These are phyloP conservation scores for Drosophila nr. perissopoda DNA, from an alignment of 2,888 invertebrate genomes.

Conservation along the genomic window DNA sequence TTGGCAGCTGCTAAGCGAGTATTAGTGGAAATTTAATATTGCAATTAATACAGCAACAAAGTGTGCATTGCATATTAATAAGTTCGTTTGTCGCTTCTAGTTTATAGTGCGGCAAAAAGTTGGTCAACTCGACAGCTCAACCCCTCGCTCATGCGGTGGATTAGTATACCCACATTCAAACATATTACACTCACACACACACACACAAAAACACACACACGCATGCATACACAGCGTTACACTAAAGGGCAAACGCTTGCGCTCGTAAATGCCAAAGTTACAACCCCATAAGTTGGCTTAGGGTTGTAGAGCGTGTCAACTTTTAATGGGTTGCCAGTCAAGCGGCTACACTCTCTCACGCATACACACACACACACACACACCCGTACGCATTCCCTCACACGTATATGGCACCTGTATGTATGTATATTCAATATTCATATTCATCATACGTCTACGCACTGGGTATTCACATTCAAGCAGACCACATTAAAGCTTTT, in stretches of 20 bases:
- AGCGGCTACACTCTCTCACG: constrained; percentile 29
- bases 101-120: constrained; percentile 62
- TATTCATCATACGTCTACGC: constrained; percentile 52
- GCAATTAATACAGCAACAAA: constrained; percentile 80
- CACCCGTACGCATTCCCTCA: constrained; percentile 15
- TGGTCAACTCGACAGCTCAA: constrained; percentile 42
- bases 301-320: constrained; percentile 62
- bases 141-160: constrained; percentile 29
- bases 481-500: constrained; percentile 61
- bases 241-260: constrained; percentile 69
- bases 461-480: constrained; percentile 33
- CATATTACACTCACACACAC: constrained; percentile 10
- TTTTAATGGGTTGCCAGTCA: constrained; percentile 67
- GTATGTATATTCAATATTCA: constrained; percentile 68
- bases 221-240: constrained; percentile 24
- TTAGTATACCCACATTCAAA: constrained; percentile 37
- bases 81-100: constrained; percentile 70
- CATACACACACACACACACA: constrained; percentile 22
- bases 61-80: constrained; percentile 81
- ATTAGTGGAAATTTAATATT: constrained; percentile 81
- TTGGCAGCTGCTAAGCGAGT: constrained; percentile 58
- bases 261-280: constrained; percentile 76
- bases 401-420: not conserved
- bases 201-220: constrained; percentile 19
- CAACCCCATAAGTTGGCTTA: constrained; percentile 66